Evolutionary conservation across 2,113 vertebrate species (phyloP).

Genomic region (Sturnus vulgaris): DNA sequence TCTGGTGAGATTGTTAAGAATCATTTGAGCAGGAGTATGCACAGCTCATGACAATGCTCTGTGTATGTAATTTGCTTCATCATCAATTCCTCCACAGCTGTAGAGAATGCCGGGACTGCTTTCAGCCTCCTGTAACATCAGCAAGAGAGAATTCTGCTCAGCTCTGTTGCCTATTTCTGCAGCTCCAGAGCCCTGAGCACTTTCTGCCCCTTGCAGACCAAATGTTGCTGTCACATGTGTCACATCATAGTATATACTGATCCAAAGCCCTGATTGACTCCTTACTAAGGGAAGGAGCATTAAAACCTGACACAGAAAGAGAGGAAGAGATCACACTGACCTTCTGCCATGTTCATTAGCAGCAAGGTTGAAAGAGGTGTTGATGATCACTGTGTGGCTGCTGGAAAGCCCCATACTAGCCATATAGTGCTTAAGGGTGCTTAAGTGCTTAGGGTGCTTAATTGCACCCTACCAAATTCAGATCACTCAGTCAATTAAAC

Average conservation of each 20-base stretch:
- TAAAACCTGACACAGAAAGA: not conserved
- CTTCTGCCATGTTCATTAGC: not conserved
- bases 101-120: not conserved
- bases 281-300: not conserved
- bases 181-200: not conserved
- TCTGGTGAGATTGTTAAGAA: not conserved
- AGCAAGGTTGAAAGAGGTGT: not conserved
- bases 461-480: not conserved
- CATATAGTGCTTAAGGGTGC: too few species aligned
- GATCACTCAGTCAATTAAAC: not conserved
- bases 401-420: not conserved
- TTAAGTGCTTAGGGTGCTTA: not conserved
- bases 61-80: not conserved
- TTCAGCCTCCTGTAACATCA: not conserved
- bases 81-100: not conserved
- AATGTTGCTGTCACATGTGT: not conserved
- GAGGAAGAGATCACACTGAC: not conserved
- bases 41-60: not conserved
- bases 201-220: not conserved
- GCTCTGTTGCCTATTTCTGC: not conserved
- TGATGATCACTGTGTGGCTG: fast-evolving
- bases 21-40: not conserved
- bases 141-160: not conserved
- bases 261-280: not conserved
- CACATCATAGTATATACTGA: fast-evolving